phyloP scores from a whole-genome alignment of 2,113 vertebrate genomes.

The Panurus biarmicus region DNA sequence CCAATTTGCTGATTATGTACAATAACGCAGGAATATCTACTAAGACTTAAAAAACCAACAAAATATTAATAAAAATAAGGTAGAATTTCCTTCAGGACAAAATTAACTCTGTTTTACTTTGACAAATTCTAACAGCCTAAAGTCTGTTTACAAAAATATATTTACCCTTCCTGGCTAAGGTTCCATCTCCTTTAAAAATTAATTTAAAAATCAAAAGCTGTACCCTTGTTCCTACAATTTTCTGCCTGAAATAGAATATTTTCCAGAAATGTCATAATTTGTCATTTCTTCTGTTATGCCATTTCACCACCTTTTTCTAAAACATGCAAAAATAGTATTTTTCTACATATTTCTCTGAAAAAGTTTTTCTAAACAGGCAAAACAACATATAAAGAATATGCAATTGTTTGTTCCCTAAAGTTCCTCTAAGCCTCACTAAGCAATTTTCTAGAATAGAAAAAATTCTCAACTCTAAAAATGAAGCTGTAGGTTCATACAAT shows the following conservation, averaged over 20 bases:
- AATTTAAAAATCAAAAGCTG: not conserved
- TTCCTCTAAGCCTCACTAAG: not conserved
- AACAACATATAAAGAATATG: not conserved
- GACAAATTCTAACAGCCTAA: not conserved
- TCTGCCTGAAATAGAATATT: not conserved
- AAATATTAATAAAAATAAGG: not conserved
- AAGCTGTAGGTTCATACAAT: not conserved
- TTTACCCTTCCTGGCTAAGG: not conserved
- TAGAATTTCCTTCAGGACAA: not conserved
- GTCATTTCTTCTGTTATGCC: not conserved
- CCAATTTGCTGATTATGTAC: constrained; percentile 79
- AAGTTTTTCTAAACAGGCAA: not conserved
- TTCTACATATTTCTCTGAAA: not conserved
- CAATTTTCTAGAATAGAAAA: not conserved
- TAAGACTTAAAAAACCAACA: constrained; percentile 62
- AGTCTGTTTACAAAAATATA: not conserved
- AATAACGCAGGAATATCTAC: constrained; percentile 70
- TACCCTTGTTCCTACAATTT: not conserved
- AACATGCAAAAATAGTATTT: not conserved
- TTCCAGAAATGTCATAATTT: not conserved
- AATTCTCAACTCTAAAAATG: not conserved
- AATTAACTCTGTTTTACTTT: not conserved
- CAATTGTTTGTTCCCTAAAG: not conserved
- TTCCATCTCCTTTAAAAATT: not conserved
- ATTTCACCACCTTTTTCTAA: not conserved